Conservation (phyloP, 2,113 vertebrate species). For the Otis tarda region DNA sequence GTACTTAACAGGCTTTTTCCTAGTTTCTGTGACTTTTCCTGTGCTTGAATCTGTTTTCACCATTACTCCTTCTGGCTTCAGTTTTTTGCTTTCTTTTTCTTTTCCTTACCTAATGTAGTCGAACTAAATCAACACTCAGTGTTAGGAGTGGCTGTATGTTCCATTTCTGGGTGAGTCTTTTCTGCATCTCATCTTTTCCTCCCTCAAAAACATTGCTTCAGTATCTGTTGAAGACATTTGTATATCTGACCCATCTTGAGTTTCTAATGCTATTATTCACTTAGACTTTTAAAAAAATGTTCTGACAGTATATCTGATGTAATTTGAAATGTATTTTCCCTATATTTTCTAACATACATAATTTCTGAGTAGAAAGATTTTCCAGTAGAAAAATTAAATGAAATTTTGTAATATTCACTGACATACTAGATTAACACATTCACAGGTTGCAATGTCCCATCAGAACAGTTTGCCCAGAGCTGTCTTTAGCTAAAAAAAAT, state of each 20-base stretch:
- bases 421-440: background rate
- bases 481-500: background rate
- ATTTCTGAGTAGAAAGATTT: background rate
- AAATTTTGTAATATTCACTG: background rate
- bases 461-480: background rate
- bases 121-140: background rate
- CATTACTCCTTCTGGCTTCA: background rate
- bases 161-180: background rate
- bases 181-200: background rate
- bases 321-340: background rate
- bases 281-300: background rate
- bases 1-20: background rate
- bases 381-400: background rate
- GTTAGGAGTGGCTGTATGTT: background rate
- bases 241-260: background rate
- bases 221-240: background rate
- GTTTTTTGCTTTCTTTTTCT: background rate
- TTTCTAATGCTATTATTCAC: background rate
- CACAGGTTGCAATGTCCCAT: background rate
- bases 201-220: background rate
- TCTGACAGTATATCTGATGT: background rate
- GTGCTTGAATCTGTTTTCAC: background rate
- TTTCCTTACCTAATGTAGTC: background rate
- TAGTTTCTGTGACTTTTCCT: background rate
- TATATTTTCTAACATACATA: background rate